These are phyloP conservation scores for Siniperca undulata DNA, from an alignment of 2,797 vertebrate genomes.

Conservation along the genomic window DNA sequence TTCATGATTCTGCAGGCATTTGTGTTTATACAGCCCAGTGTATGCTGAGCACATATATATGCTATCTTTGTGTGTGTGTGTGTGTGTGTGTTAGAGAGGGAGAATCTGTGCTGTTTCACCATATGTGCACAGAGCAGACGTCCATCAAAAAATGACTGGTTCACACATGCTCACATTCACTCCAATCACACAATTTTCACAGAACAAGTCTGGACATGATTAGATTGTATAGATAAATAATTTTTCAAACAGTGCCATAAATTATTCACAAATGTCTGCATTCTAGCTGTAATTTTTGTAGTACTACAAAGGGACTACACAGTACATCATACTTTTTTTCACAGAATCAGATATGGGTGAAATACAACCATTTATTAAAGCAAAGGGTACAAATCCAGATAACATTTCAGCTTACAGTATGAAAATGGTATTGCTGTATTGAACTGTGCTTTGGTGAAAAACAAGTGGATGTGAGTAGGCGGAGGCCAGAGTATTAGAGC, in stretches of 20 bases:
- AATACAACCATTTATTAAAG: conserved; percentile 14
- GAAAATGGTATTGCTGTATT: conserved; percentile 34
- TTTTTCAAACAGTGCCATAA: conserved; percentile 6
- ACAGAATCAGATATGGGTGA: not conserved
- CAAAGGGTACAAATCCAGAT: conserved; percentile 7
- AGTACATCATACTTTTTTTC: not conserved
- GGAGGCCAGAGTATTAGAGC: conserved; percentile 58
- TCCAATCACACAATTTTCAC: conserved; percentile 1
- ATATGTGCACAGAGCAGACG: conserved; percentile 62
- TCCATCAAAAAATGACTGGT: conserved; percentile 32
- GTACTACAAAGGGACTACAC: not conserved
- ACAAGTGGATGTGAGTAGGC: conserved; percentile 62
- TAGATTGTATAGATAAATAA: conserved; percentile 23
- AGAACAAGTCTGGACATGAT: conserved; percentile 16
- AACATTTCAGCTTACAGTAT: conserved; percentile 14
- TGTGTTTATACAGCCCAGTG: conserved; percentile 13
- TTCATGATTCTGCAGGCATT: conserved; percentile 14
- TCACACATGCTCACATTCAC: conserved; percentile 30
- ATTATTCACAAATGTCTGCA: conserved; percentile 29
- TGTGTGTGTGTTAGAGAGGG: not conserved
- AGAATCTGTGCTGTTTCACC: conserved; percentile 39
- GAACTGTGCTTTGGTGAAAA: conserved; percentile 49
- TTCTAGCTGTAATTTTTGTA: not conserved
- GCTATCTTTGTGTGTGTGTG: conserved; percentile 18
- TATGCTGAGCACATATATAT: conserved; percentile 7